phyloP scores from a whole-genome alignment of 30 jellyfish, hydroid and myxozoan species.

The Pseudorhiza aurosa region DNA sequence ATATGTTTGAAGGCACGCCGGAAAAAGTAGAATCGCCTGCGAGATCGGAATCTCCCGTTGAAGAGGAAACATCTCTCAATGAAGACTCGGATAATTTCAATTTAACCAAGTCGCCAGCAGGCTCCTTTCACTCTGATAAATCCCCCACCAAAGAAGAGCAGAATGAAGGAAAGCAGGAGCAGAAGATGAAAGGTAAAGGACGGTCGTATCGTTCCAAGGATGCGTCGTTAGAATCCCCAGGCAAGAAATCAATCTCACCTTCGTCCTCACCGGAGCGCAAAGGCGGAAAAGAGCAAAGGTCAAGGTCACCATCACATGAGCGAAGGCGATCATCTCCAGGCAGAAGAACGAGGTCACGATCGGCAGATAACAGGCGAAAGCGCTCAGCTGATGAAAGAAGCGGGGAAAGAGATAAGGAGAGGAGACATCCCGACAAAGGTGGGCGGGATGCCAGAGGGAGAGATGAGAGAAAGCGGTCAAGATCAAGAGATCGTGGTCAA shows the following conservation, averaged over 20 bases:
- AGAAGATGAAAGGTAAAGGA: conserved; percentile 34
- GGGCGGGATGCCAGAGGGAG: conserved; percentile 6
- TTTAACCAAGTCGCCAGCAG: conserved; percentile 41
- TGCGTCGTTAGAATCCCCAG: conserved; percentile 27
- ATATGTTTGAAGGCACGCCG: conserved; percentile 55
- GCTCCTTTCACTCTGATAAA: conserved; percentile 36
- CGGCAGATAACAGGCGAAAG: conserved; percentile 36
- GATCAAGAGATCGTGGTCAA: conserved; percentile 65
- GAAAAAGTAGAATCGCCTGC: conserved; percentile 18
- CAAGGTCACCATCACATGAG: conserved; percentile 25
- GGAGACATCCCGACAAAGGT: conserved; percentile 35
- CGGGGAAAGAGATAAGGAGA: conserved; percentile 25
- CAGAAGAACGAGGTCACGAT: conserved; percentile 47
- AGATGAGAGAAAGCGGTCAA: conserved; percentile 56
- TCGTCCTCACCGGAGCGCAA: conserved; percentile 41
- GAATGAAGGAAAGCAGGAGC: conserved; percentile 12
- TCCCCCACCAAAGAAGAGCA: conserved; percentile 17
- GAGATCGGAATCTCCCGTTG: conserved; percentile 29
- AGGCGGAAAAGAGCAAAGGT: neutral
- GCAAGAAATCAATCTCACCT: conserved; percentile 12
- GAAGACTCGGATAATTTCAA: conserved; percentile 29
- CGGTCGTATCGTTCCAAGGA: conserved; percentile 47
- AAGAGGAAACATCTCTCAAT: conserved; percentile 2
- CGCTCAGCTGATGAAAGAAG: conserved; percentile 38
- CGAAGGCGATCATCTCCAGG: conserved; percentile 21